Conservation (phyloP, 2,797 vertebrate species). For the Xenopus petersii region DNA sequence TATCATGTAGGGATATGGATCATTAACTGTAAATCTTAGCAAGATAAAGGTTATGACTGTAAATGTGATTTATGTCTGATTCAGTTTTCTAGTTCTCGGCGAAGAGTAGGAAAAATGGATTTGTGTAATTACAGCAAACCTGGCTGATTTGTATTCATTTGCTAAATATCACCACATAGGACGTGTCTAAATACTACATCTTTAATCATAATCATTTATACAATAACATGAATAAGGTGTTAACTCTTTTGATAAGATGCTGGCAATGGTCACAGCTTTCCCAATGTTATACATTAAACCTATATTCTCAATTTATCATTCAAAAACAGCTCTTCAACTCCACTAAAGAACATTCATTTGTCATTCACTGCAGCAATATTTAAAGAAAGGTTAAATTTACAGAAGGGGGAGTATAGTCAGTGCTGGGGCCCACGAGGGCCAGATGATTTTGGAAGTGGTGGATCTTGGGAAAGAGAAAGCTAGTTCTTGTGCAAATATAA, state of each 20-base stretch:
- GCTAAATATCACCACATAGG: constrained; percentile 32
- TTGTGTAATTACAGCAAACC: constrained; percentile 4
- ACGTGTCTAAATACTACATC: not conserved
- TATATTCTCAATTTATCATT: too few species aligned
- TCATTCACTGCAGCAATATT: too few species aligned
- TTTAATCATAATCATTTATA: not conserved
- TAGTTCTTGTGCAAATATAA: too few species aligned
- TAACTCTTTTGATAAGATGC: too few species aligned
- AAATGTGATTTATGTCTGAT: constrained; percentile 30
- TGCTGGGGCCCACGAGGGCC: too few species aligned
- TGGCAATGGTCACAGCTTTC: not conserved
- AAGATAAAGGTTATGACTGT: not conserved
- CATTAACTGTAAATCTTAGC: constrained; percentile 9
- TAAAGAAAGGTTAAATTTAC: too few species aligned
- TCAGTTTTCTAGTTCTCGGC: not conserved
- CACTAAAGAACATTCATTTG: too few species aligned
- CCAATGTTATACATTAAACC: not conserved
- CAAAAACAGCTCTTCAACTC: too few species aligned
- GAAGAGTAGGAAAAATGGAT: not conserved
- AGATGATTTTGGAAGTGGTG: too few species aligned
- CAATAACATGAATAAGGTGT: not conserved
- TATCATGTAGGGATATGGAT: not conserved
- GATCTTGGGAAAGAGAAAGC: too few species aligned
- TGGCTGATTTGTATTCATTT: constrained; percentile 19
- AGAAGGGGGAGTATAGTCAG: too few species aligned